Conservation (phyloP, 2,113 vertebrate genomes). For the Oncorhynchus masou region DNA sequence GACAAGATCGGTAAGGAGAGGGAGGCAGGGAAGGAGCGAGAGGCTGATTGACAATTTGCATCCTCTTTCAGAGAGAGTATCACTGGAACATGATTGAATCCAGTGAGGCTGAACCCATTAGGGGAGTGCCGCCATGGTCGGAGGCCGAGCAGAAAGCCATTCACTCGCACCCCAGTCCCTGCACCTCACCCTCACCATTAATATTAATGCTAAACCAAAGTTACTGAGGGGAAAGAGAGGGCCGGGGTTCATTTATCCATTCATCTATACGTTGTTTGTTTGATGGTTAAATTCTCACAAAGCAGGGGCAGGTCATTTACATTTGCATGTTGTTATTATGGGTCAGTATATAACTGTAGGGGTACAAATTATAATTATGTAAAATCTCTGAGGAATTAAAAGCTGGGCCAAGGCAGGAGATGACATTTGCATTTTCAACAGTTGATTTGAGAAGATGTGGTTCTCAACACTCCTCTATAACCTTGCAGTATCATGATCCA, state of each 20-base stretch:
- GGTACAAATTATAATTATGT: conserved; percentile 45
- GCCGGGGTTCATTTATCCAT: conserved; percentile 34
- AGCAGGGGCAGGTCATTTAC: conserved; percentile 44
- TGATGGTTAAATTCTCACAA: conserved; percentile 42
- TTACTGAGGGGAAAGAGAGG: conserved; percentile 82
- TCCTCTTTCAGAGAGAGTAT: conserved; percentile 86
- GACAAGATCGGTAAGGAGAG: conserved; percentile 18
- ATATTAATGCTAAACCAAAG: conserved; percentile 91
- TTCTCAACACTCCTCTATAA: neutral
- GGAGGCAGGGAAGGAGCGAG: conserved; percentile 44
- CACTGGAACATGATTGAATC: conserved; percentile 91
- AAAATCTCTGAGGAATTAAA: conserved; percentile 40
- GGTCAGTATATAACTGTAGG: conserved; percentile 63
- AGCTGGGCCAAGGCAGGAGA: neutral
- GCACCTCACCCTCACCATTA: conserved; percentile 85
- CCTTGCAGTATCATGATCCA: neutral
- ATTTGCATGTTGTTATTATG: conserved; percentile 60
- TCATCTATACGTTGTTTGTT: conserved; percentile 40
- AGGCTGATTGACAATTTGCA: conserved; percentile 89
- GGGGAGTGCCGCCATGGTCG: conserved; percentile 66
- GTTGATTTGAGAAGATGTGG: neutral
- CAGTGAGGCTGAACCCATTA: conserved; percentile 89
- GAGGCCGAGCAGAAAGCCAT: conserved; percentile 66
- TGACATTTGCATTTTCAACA: neutral
- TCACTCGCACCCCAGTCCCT: conserved; percentile 76